Base-by-base conservation (phyloP, 2,113 vertebrate species). In the Tachysurus fulvidraco region DNA sequence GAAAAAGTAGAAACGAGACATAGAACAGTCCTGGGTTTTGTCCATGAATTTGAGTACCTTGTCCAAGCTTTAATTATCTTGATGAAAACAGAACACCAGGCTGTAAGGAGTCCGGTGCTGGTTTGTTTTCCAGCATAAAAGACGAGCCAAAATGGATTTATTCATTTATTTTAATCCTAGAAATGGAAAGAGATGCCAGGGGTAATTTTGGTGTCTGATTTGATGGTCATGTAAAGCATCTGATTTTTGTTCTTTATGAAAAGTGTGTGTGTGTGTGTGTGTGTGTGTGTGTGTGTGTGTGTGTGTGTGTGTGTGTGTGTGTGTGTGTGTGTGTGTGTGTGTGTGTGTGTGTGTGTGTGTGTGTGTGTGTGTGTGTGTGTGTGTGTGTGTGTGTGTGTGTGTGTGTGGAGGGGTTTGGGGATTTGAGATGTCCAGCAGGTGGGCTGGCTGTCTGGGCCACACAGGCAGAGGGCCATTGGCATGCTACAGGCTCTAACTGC, bases 41-140 rank as follows among this genome's bases (percentile, higher is more conserved):
- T 92, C 88, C 90, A 85, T 89, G 86, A 92, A 90, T 91, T 36
- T 87, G 91, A 89, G 80, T 91, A 88, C 91, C 90, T 92, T 90
- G 86, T 92, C 89, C 89, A 88, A 81, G 54, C 19, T 87, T 91
- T 89, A 90, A 89, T 89, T 85, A 14, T 19, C 54, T 46, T 69
- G 71, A 87, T 83, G 74, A 81, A 86, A 90, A 91, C 85, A 89
- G 91, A 91, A 90, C 88, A 87, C 85, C 57, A 46, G 21, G 46
- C 79, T 83, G 55, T 60, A 41, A 46, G 76, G 54, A 73, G 36
- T 46, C 85, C 46, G 5, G 54, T 28, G 65, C 80, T 83, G 81
- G 50, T 87, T 74, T 67, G 74, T 54, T 84, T 84, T 74, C 83
- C 69, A 74, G 44, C 25, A 52, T 74, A 59, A 83, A 87, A 83